Evolutionary conservation across 2,888 invertebrate species (phyloP), one percentile per base, ranked within the genome.

Genomic region (Sesia bembeciformis): DNA sequence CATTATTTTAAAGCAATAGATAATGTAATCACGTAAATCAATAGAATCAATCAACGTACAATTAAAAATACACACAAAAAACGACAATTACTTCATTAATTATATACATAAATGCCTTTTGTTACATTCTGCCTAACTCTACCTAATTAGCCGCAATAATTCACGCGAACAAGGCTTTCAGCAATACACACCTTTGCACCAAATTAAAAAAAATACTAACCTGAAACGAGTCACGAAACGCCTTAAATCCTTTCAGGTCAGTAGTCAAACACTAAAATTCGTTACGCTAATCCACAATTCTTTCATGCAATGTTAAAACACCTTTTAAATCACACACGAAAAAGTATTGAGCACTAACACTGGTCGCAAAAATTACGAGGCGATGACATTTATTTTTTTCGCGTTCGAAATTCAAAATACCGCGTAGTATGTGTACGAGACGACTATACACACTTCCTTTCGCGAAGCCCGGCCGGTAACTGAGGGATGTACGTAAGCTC

Each of bases 401-500:
- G 68, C 65, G 68, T 75, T 76, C 77, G 72, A 67, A 70, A 71
- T 72, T 68, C 60, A 62, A 61, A 65, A 72, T 65, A 72, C 65
- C 76, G 75, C 66, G 66, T 53, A 52, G 49, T 49, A 54, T 52
- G 23, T 23, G 23, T 23, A 39, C 49, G 46, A 49, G 23, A 23
- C 23, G 23, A 39, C 40, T 51, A 46, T 40, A 39, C 39, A 46
- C 46, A 23, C 51, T 46, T 42, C 39, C 58, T 49, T 58, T 59
- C 63, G 60, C 69, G 62, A 72, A 71, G 67, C 68, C 73, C 72
- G 68, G 79, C 76, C 74, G 74, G 72, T 72, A 73, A 87, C 87
- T 86, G 85, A 84, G 85, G 84, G 80, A 6, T 78, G 74, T 74
- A 72, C 67, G 74, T 70, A 76, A 80, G 83, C 82, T 81, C 71